Evolutionary conservation across 2,113 vertebrate genomes (phyloP), one percentile per base, ranked within the genome.

Genomic region (Coptodon bakossiorum): DNA sequence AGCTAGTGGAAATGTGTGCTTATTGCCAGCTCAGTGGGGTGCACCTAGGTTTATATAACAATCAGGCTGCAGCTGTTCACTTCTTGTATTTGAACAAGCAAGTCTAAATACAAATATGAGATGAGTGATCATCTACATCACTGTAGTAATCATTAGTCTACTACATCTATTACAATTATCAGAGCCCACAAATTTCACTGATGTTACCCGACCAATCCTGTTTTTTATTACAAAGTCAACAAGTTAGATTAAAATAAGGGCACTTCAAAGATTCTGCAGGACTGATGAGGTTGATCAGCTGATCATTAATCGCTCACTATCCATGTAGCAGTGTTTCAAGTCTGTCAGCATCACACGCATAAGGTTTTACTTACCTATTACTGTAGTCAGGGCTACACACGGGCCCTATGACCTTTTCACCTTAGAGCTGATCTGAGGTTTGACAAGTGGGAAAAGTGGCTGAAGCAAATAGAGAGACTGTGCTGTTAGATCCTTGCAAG

Each of bases 321-420:
- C 40, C 50, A 31, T 31, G 36, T 87, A 85, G 83, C n/a, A 85
- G 76, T 50, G 88, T 36, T 53, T 85, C 11, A 50, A 29, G 68
- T 78, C 34, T 88, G 50, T 27, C 48, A 79, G 61, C 79, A 88
- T 82, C 59, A 89, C 31, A 81, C 1, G 6, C 5, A 86, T 6
- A 76, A 82, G 73, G 80, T 86, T 81, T 73, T 85, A 91, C 95
- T 95, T 89, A 95, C 94, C 94, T 89, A 22, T 14, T 90, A 66
- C 54, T 87, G 88, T 73, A 91, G 43, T 86, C 59, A 71, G 80
- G 86, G 63, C 88, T 79, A 24, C 84, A 81, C 78, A 71, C 66
- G 66, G 80, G 88, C 90, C 90, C 89, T 88, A 36, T 87, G 88
- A 91, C 86, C 93, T 94, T 92, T 89, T 93, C 93, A 91, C 93